phyloP scores from a whole-genome alignment of 1,140 invertebrate species.

The Panagrolaimus sp. region DNA sequence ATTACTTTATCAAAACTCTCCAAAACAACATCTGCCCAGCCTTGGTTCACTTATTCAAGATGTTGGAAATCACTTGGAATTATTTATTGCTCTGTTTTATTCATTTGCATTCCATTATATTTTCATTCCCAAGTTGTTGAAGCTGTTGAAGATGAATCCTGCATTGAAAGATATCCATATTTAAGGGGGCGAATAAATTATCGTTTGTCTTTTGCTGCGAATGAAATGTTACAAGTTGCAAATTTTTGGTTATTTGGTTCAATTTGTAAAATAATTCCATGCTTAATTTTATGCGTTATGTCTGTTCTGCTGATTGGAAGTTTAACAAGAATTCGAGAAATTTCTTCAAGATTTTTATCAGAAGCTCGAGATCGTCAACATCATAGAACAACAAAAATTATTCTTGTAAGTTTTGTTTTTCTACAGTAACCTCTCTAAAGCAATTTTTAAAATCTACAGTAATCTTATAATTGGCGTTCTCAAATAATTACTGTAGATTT shows the following conservation, averaged over 20 bases:
- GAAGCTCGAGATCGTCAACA: constrained; percentile 43
- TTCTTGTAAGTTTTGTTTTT: constrained; percentile 41
- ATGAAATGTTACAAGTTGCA: constrained; percentile 27
- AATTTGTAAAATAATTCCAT: constrained; percentile 45
- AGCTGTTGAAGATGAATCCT: constrained; percentile 17
- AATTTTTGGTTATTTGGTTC: constrained; percentile 52
- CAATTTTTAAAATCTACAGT: too few relatives aligned
- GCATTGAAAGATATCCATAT: constrained; percentile 13
- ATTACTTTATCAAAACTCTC: constrained; percentile 38
- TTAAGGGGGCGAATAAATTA: constrained; percentile 19
- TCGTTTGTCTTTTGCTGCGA: constrained; percentile 18
- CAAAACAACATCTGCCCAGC: constrained; percentile 31
- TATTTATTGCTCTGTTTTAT: constrained; percentile 46
- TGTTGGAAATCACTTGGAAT: constrained; percentile 30
- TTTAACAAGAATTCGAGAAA: constrained; percentile 36
- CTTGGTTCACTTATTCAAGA: constrained; percentile 51
- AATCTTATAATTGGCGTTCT: too few relatives aligned
- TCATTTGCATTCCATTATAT: constrained; percentile 47
- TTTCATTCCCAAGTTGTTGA: constrained; percentile 43
- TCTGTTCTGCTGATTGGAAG: constrained; percentile 38
- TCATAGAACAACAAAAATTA: constrained; percentile 49
- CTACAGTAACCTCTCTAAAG: too few relatives aligned
- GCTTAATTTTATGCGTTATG: constrained; percentile 45
- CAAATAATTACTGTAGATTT: too few relatives aligned
- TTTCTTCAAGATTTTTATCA: constrained; percentile 36